Percentiles rank a stretch among this genome's conserved stretches.
Evolutionary conservation across 2,888 invertebrate genomes (phyloP).

Genomic region (Polydesmus complanatus): DNA sequence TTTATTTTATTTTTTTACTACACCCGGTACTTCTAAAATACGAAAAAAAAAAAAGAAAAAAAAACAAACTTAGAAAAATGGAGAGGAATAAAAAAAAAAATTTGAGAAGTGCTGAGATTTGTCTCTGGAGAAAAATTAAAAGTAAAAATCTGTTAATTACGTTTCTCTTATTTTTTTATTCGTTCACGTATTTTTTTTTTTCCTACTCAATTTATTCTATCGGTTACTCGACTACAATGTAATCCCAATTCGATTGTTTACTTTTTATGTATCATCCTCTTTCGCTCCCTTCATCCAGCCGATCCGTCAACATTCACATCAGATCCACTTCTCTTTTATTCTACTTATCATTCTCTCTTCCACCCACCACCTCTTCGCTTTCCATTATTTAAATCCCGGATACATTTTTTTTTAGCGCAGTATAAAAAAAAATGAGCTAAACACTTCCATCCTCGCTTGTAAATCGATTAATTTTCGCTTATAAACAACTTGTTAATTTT

Average conservation of each 20-base stretch:
- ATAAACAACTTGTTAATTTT: background rate
- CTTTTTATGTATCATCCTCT: background rate
- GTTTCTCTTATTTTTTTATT: background rate
- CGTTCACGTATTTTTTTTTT: background rate
- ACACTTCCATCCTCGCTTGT: background rate
- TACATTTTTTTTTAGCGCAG: background rate
- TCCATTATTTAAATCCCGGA: background rate
- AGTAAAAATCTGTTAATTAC: background rate
- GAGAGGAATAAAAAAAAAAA: background rate
- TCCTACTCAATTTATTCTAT: too few species aligned
- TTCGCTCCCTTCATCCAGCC: background rate
- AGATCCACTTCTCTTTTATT: background rate
- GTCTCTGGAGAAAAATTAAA: background rate
- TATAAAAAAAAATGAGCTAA: background rate
- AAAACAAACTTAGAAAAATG: too few species aligned
- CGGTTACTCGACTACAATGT: background rate
- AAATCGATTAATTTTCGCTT: background rate
- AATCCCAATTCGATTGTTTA: background rate
- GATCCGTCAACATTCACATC: background rate
- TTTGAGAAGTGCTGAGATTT: background rate
- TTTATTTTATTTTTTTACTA: too few species aligned
- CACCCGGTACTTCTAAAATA: too few species aligned
- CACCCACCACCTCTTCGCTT: background rate
- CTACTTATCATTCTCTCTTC: background rate
- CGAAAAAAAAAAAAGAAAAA: too few species aligned